These are phyloP conservation scores for Lagodon rhomboides DNA, from an alignment of 2,797 vertebrate species.

Conservation along the genomic window DNA sequence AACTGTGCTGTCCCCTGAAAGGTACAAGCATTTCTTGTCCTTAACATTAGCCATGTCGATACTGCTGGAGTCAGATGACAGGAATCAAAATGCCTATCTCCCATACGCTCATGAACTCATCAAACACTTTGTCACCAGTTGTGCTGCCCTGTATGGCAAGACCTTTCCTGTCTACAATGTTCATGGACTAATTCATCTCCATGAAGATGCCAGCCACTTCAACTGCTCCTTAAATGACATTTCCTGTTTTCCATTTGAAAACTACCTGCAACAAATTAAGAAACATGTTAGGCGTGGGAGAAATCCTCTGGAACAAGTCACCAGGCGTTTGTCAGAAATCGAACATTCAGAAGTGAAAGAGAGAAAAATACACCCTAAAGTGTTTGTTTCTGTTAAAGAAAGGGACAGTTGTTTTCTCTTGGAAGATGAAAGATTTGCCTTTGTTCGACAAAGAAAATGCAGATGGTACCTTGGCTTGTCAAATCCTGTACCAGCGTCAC, in stretches of 20 bases:
- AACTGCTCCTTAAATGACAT: neutral
- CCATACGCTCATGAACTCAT: slow-evolving; percentile 28
- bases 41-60: slow-evolving; percentile 27
- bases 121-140: slow-evolving; percentile 21
- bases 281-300: neutral
- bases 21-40: slow-evolving; percentile 2
- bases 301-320: neutral
- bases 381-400: slow-evolving; percentile 3
- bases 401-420: neutral
- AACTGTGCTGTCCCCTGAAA: slow-evolving; percentile 14
- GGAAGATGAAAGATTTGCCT: neutral
- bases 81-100: slow-evolving; percentile 25
- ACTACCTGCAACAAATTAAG: neutral
- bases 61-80: slow-evolving; percentile 32
- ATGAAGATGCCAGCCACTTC: slow-evolving; percentile 1
- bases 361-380: no score
- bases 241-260: slow-evolving; percentile 8
- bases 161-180: neutral
- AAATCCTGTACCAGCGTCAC: neutral
- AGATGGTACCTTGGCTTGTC: neutral
- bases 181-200: neutral
- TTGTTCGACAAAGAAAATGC: neutral
- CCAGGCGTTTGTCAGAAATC: neutral
- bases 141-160: slow-evolving; percentile 41
- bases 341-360: no score